Percentiles rank a stretch among this genome's conserved stretches.
Evolutionary conservation across 2,797 vertebrate species (phyloP).

Genomic region (Sebastes matsubarae): DNA sequence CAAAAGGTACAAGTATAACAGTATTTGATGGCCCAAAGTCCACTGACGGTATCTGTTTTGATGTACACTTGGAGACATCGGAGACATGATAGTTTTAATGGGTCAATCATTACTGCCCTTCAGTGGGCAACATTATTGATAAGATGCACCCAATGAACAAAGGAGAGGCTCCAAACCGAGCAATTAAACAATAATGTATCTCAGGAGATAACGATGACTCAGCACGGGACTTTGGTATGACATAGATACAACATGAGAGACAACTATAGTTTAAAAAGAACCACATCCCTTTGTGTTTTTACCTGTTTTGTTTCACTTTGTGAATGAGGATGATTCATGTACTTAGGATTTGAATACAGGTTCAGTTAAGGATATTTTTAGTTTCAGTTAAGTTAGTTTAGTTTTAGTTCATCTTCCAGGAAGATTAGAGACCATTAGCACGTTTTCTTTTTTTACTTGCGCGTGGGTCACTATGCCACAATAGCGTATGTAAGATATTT

Average conservation of each 20-base stretch:
- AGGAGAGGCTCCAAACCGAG: not conserved
- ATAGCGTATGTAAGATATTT: not conserved
- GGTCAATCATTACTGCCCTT: not conserved
- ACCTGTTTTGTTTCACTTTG: not conserved
- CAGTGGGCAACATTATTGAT: constrained; percentile 2
- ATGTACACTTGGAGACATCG: not conserved
- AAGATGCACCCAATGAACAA: not conserved
- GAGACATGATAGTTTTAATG: not conserved
- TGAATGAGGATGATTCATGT: not conserved
- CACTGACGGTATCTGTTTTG: not conserved
- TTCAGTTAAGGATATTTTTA: not conserved
- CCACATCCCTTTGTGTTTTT: not conserved
- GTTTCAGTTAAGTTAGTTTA: not conserved
- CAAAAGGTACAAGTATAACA: no score
- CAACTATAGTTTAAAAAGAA: not conserved
- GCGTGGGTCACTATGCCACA: not conserved
- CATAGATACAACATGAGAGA: not conserved
- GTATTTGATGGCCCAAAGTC: not conserved
- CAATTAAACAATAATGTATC: not conserved
- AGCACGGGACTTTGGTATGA: not conserved
- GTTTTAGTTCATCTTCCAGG: not conserved
- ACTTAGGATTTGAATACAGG: not conserved
- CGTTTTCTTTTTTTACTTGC: not conserved
- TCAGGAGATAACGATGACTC: constrained; percentile 6
- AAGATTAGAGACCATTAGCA: not conserved